Base-by-base conservation (phyloP, 2,113 vertebrate species). In the Procapra przewalskii region DNA sequence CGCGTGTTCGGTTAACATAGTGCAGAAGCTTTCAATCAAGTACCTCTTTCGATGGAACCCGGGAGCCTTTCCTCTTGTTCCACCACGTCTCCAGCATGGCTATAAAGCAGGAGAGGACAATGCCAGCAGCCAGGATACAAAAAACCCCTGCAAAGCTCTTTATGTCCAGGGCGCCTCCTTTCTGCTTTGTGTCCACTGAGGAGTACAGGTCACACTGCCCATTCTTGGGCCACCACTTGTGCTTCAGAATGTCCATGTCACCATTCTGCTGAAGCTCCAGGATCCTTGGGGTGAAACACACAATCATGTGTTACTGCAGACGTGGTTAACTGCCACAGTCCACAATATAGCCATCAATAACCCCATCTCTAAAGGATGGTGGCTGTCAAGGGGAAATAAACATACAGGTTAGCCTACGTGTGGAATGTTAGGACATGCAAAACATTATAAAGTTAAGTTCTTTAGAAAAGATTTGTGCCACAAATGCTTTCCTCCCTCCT, bases 81-180 rank as follows among this genome's bases (percentile, higher is more conserved):
- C 99, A 99, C 99, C 99, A 99, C 2, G 99, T 99, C 99, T 99
- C 99, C 98, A 99, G 99, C 99, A 99, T 99, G 97, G 99, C 99
- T 98, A 99, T 99, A 98, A 99, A 99, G 98, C 99, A 99, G 98
- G 99, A 99, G n/a, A 99, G 99, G 93, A 99, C 99, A 97, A 99
- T 99, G 2, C 99, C 99, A 23, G 99, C 99, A 4, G 99, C 99
- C 87, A 99, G 99, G 98, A 99, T 99, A 40, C 99, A 99, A 99
- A 99, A 99, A 64, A 99, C 99, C 1, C 99, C 99, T 8, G 99
- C 99, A 91, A 99, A 99, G 98, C 99, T 99, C 98, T 99, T 99
- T 98, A 99, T 99, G 98, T 99, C 99, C 98, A 99, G 98, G 94
- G 99, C 99, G 19, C 99, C 99, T 98, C 99, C 99, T 84, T 98